Conservation (phyloP, 2,888 invertebrate genomes). For the Campoplex nolae region DNA sequence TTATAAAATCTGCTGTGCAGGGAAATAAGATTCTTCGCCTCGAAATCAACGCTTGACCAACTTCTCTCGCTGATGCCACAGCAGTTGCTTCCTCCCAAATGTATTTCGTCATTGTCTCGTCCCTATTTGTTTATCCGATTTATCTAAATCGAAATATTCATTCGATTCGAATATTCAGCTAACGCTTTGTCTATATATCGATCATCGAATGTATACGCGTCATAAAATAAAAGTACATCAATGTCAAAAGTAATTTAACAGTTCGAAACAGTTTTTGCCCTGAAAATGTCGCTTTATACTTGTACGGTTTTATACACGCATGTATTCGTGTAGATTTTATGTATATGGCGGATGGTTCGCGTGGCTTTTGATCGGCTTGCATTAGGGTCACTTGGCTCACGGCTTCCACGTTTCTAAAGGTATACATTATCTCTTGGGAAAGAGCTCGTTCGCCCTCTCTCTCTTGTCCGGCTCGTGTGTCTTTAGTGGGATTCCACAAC, state of each 20-base stretch:
- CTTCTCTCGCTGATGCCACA: too few species aligned
- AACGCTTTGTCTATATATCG: too few species aligned
- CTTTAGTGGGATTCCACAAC: conserved; percentile 50
- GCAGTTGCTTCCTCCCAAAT: too few species aligned
- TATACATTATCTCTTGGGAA: conserved; percentile 49
- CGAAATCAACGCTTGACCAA: too few species aligned
- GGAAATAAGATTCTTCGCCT: too few species aligned
- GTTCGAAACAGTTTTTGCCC: background rate
- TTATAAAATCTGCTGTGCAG: too few species aligned
- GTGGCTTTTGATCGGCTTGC: conserved; percentile 65
- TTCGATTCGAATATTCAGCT: too few species aligned
- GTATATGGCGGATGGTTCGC: conserved; percentile 25
- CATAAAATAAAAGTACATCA: background rate
- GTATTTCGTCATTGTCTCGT: too few species aligned
- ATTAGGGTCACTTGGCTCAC: conserved; percentile 75
- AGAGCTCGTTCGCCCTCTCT: conserved; percentile 36
- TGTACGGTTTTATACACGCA: background rate
- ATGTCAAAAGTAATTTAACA: background rate
- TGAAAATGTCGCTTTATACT: conserved; percentile 1
- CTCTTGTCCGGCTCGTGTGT: conserved; percentile 14
- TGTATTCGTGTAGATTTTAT: conserved; percentile 13
- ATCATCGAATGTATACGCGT: background rate
- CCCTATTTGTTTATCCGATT: too few species aligned
- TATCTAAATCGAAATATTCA: too few species aligned
- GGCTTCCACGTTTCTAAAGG: conserved; percentile 71